phyloP scores from a whole-genome alignment of 2,113 vertebrate species.

The Ursus arctos region DNA sequence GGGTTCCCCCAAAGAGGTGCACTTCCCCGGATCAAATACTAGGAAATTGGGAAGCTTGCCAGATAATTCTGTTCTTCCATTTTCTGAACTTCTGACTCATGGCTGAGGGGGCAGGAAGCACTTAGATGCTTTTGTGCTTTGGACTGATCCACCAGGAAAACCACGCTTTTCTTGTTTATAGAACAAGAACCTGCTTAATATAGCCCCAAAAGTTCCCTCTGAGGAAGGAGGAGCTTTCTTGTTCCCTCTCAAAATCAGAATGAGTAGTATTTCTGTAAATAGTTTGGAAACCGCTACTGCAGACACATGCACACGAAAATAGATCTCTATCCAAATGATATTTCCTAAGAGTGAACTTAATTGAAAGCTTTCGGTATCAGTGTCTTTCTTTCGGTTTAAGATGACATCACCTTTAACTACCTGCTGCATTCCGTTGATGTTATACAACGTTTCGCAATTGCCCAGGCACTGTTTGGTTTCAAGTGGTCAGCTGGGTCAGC shows the following conservation, averaged over 20 bases:
- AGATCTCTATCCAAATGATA: background rate
- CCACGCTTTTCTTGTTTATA: slow-evolving; percentile 65
- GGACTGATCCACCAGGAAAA: slow-evolving; percentile 50
- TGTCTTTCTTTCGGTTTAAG: slow-evolving; percentile 5
- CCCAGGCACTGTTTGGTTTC: background rate
- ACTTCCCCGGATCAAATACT: slow-evolving; percentile 10
- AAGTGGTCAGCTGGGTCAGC: background rate
- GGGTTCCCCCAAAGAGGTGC: background rate
- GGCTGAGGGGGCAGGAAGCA: slow-evolving; percentile 36
- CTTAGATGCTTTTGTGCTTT: slow-evolving; percentile 55
- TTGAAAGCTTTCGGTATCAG: background rate
- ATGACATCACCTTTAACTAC: background rate
- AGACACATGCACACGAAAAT: background rate
- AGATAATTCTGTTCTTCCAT: slow-evolving; percentile 35
- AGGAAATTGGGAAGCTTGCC: slow-evolving; percentile 56
- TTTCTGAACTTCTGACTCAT: slow-evolving; percentile 66
- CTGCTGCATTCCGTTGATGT: background rate
- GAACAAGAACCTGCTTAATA: slow-evolving; percentile 69
- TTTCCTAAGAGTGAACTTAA: background rate
- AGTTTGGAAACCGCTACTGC: background rate
- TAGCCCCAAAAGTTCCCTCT: slow-evolving; percentile 48
- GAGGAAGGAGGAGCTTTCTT: slow-evolving; percentile 23
- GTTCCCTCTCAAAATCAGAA: slow-evolving; percentile 15
- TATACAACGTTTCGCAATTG: background rate
- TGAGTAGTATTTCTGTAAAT: slow-evolving; percentile 44